Evolutionary conservation across 2,888 invertebrate genomes (phyloP), one percentile per base, ranked within the genome.

Genomic region (Ichneumon xanthorius): DNA sequence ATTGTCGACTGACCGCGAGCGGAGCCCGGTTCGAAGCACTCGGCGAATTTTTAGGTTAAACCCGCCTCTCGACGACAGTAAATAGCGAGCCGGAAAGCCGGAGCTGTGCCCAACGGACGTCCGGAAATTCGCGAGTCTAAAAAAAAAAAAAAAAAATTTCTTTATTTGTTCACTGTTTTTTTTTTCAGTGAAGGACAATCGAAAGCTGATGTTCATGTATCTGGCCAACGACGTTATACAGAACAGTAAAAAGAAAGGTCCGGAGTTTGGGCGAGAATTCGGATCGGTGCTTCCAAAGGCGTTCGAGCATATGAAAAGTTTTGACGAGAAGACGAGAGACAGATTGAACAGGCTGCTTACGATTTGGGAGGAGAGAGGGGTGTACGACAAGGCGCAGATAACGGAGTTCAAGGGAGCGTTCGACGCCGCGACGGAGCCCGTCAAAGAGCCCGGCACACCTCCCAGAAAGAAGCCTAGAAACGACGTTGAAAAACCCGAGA

Each of bases 171-270:
- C 37, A 37, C 37, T 9, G 1, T 9, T 9, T 1, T 37, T 88
- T 95, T 95, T 77, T 95, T n/a, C n/a, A 98, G 98, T 96, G 3
- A 97, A 98, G 93, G 97, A 97, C 90, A 95, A 95, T 88, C 96
- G 97, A 90, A 98, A 98, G 92, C 95, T 99, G 79, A 99, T 98
- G 19, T 98, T 98, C 91, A 97, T 99, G 97, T 99, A 99, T 94
- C 95, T 99, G 90, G 99, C 99, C 48, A 99, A 99, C 95, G 99
- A 99, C 95, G 99, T 99, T 45, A 99, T 99, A 90, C 99, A 99
- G 94, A 99, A 99, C 92, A 98, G 99, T 93, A 98, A 98, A 94
- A 99, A 99, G 94, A 99, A 99, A 94, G 99, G 99, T 0, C 98
- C 99, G 0, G 99, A 99, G 94, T 99, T 97, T 94, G 97, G 97